Evolutionary conservation across 2,113 vertebrate genomes (phyloP), one percentile per base, ranked within the genome.

Genomic region (Haplochromis vanheusdeni): DNA sequence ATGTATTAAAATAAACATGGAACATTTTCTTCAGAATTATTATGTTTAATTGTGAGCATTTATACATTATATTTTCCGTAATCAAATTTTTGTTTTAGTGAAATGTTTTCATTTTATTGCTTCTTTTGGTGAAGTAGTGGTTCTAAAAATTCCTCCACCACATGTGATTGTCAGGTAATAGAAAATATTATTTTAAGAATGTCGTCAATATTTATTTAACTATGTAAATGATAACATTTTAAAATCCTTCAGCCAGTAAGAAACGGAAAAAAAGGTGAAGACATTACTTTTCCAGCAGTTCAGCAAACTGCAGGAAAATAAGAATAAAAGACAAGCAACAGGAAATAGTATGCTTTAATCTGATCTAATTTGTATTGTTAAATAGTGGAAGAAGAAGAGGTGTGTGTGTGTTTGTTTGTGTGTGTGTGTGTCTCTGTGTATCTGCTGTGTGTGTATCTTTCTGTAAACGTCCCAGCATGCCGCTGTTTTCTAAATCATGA

Each of bases 141-240:
- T 62, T 62, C 58, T 7, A 65, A 37, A 65, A 65, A 37, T 37
- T n/a, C 60, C 17, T 37, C 60, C 10, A 65, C 19, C 60, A 65
- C 60, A 13, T 1, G 6, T 37, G 10, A 65, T 65, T 65, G 60
- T 65, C 31, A 37, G 60, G 3, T 65, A 65, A n/a, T 35, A n/a
- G 60, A 65, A 65, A n/a, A n/a, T 65, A n/a, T 35, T n/a, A 7
- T 65, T 65, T 62, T 7, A 37, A 65, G 31, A 65, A 5, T 65
- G 2, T 12, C 3, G 9, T 35, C 1, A 1, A 37, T 65, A 37
- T 37, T 65, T n/a, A 21, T 65, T 37, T 37, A 37, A 65, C 0
- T n/a, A 35, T 35, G 60, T 35, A 65, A 65, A 37, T 65, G 4
- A 37, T 12, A 35, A 62, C 17, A 62, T 62, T 62, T 62, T 19